phyloP scores from a whole-genome alignment of 2,888 invertebrate genomes.

The Apoderus coryli region DNA sequence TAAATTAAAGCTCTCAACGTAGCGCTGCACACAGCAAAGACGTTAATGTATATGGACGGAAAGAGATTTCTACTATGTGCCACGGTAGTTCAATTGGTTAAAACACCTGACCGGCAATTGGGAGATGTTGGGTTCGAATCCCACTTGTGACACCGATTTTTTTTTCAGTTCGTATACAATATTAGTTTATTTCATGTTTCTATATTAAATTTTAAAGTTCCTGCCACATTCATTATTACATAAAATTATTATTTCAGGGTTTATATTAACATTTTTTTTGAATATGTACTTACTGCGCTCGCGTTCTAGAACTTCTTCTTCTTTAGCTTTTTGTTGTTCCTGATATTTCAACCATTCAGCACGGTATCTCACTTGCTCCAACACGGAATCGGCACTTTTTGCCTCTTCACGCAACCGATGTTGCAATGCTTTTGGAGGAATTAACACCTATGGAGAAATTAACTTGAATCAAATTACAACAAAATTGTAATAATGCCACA shows the following conservation, averaged over 20 bases:
- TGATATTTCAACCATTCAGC: slow-evolving; percentile 96
- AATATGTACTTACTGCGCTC: slow-evolving; percentile 54
- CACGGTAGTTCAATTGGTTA: too few relatives aligned
- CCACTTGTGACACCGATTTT: too few relatives aligned
- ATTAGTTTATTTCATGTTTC: too few relatives aligned
- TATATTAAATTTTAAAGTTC: too few relatives aligned
- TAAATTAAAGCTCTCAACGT: too few relatives aligned
- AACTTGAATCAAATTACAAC: slow-evolving; percentile 3
- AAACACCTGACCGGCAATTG: too few relatives aligned
- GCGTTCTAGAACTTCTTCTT: slow-evolving; percentile 89
- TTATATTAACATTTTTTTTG: slow-evolving; percentile 6
- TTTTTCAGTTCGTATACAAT: too few relatives aligned
- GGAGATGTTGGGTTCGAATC: too few relatives aligned
- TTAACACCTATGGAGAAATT: slow-evolving; percentile 45
- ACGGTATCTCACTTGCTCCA: slow-evolving; percentile 86
- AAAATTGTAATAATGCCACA: slow-evolving; percentile 4
- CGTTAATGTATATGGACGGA: too few relatives aligned
- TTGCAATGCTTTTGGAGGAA: slow-evolving; percentile 87
- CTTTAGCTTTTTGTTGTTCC: slow-evolving; percentile 79
- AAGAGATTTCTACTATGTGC: too few relatives aligned
- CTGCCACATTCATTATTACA: too few relatives aligned
- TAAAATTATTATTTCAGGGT: slow-evolving; percentile 1
- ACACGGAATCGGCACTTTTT: slow-evolving; percentile 45
- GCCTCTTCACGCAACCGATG: slow-evolving; percentile 66
- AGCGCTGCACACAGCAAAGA: too few relatives aligned